These are phyloP conservation scores for Leptobrachium ailaonicum DNA, from an alignment of 2,113 vertebrate genomes.

Conservation along the genomic window DNA sequence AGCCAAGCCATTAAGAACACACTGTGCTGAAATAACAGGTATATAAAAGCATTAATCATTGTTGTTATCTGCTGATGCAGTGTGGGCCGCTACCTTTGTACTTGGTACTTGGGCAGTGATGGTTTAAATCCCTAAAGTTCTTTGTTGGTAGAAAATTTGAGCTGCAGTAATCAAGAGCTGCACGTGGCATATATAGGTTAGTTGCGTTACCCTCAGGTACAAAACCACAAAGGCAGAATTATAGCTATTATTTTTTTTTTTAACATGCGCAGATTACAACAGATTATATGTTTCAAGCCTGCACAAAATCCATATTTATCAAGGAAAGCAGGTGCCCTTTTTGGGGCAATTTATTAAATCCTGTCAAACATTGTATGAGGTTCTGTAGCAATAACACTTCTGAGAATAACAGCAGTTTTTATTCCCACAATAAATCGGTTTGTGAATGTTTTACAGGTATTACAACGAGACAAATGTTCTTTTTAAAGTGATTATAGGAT, in stretches of 20 bases:
- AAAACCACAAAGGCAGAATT: slow-evolving; percentile 37
- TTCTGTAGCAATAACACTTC: no score
- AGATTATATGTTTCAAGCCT: neutral
- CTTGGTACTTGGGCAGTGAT: slow-evolving; percentile 40
- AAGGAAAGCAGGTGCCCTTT: no score
- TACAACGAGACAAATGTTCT: no score
- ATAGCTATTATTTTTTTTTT: neutral
- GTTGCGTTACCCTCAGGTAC: slow-evolving; percentile 19
- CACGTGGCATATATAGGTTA: slow-evolving; percentile 49
- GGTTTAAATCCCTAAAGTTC: slow-evolving; percentile 52
- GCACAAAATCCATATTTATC: neutral
- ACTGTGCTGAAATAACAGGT: slow-evolving; percentile 52
- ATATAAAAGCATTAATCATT: slow-evolving; percentile 57
- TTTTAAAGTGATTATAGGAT: no score
- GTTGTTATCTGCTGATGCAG: slow-evolving; percentile 47
- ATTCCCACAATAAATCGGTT: no score
- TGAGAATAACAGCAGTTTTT: no score
- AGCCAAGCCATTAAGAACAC: slow-evolving; percentile 56
- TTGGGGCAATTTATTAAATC: no score
- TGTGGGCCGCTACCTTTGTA: slow-evolving; percentile 50
- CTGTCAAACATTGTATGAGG: no score
- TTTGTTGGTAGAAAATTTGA: slow-evolving; percentile 39
- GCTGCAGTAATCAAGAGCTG: slow-evolving; percentile 55
- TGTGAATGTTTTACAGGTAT: no score
- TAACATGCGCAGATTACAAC: neutral